Evolutionary conservation across 2,113 vertebrate genomes (phyloP).

Genomic region (Zosterops japonicus): DNA sequence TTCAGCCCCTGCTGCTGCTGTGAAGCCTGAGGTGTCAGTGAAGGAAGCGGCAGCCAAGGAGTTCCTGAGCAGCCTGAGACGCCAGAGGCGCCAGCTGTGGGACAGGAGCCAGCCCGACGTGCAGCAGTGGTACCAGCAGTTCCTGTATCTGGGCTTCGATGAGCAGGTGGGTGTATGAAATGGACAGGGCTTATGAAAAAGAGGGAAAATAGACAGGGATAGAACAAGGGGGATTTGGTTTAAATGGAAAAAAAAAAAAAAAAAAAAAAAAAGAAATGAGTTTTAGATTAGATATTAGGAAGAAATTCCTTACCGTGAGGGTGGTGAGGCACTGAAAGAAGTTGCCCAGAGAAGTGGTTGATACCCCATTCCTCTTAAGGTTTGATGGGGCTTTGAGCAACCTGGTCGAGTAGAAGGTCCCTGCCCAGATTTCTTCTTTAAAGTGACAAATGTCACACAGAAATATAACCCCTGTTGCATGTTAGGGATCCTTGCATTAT

Average conservation of each 20-base stretch:
- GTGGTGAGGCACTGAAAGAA: background rate
- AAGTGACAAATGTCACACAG: background rate
- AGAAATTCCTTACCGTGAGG: background rate
- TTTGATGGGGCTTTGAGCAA: background rate
- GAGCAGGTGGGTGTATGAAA: conserved; percentile 80
- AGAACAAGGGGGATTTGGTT: background rate
- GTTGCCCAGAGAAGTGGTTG: background rate
- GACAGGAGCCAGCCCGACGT: conserved; percentile 87
- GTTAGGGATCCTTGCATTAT: background rate
- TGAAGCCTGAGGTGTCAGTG: conserved; percentile 65
- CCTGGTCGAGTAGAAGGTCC: background rate
- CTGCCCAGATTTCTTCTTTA: background rate
- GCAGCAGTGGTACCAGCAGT: conserved; percentile 96
- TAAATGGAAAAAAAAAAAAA: background rate
- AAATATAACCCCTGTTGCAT: background rate
- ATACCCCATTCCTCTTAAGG: background rate
- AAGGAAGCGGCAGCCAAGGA: conserved; percentile 81
- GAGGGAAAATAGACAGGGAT: background rate
- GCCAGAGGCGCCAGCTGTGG: conserved; percentile 88
- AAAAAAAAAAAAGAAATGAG: background rate
- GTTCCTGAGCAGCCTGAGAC: conserved; percentile 82
- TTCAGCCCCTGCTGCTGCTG: conserved; percentile 66
- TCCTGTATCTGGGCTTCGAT: conserved; percentile 90
- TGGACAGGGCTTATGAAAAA: background rate
- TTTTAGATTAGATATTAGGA: background rate